Base-by-base conservation (phyloP, 2,113 vertebrate species). In the Campylorhamphus procurvoides region DNA sequence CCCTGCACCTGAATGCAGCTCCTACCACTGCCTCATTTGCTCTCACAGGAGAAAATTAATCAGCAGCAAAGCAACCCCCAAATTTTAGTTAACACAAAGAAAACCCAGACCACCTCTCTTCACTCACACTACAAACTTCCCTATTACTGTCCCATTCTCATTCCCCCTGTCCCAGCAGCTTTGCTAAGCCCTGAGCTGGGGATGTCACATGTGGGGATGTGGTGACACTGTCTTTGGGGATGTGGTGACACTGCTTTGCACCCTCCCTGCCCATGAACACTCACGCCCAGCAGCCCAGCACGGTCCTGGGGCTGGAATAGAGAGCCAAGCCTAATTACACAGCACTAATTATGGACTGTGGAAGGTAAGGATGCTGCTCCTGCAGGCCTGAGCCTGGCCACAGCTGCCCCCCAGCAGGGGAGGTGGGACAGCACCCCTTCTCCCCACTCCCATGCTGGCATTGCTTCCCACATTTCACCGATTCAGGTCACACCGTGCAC, bases 401-500 rank as follows among this genome's bases (percentile, higher is more conserved):
- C 29, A 4, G 12, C 31, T 37, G 37, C 16, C 75, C 46, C 3
- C 5, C 2, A 3, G 17, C 39, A 24, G 78, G 35, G 33, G 17
- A 42, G 56, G 18, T 12, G 6, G 9, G 68, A 20, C 1, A 14
- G 44, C 2, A 5, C 12, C 56, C 73, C 50, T 59, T 24, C 29
- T 80, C 81, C 63, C 66, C 10, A 2, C 74, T 72, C 56, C 47
- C 0, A 7, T 1, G 16, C 76, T 28, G n/a, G 78, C 78, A 39
- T 35, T 33, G 14, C 77, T 23, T 76, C 24, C 55, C 11, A 0
- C 31, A 11, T 73, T 74, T 96, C 92, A 85, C 60, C 10, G 1
- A 94, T 96, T 87, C 97, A 11, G 71, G 77, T 95, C 97, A 96
- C 97, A 94, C 94, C 8, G 1, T 10, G 84, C 89, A 44, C 87